Conservation (phyloP, 2,113 vertebrate genomes). For the Oceanodroma tethys region DNA sequence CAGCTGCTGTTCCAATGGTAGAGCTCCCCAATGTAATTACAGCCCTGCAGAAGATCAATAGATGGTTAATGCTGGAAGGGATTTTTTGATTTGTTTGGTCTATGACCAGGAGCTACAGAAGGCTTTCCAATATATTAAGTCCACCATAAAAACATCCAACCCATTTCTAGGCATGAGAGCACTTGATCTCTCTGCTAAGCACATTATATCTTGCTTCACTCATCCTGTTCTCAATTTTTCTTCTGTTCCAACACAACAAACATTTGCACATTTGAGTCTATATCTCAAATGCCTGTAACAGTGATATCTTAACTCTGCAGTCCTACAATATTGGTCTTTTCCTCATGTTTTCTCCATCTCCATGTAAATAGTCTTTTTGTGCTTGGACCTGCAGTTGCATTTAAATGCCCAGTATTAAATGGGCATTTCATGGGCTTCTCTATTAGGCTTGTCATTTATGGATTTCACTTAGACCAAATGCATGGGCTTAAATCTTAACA, state of each 20-base stretch:
- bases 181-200: conserved; percentile 18
- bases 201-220: background rate
- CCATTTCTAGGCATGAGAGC: background rate
- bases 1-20: background rate
- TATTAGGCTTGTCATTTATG: background rate
- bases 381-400: background rate
- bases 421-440: background rate
- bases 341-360: background rate
- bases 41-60: conserved; percentile 44
- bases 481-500: background rate
- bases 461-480: background rate
- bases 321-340: background rate
- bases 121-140: conserved; percentile 27
- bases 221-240: background rate
- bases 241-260: background rate
- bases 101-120: conserved; percentile 11
- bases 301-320: background rate
- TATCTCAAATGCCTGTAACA: background rate
- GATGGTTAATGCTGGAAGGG: conserved; percentile 36
- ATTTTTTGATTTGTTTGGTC: conserved; percentile 44
- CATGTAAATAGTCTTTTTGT: background rate
- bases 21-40: conserved; percentile 49
- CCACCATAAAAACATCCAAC: background rate
- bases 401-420: background rate
- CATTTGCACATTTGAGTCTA: background rate